Evolutionary conservation across 2,888 invertebrate species (phyloP), one percentile per base, ranked within the genome.

Genomic region (Cheilosia soror): DNA sequence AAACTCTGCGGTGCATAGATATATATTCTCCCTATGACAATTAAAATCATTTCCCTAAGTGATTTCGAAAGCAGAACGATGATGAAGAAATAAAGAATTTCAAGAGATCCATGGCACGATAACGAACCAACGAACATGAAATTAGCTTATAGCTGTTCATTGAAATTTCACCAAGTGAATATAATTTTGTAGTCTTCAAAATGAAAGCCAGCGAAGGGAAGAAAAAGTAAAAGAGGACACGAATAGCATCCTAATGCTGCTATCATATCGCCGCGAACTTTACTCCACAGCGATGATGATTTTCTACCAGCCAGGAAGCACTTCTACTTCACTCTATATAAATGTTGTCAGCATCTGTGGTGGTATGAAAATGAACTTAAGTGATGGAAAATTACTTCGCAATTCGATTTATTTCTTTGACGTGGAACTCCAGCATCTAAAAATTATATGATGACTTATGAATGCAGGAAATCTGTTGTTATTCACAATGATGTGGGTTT

Each of bases 321-420:
- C 27, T 55, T 6, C 69, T 44, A 37, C 37, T 37, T 37, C 9
- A 33, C 63, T 15, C n/a, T 60, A 51, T 37, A 9, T n/a, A 5
- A 40, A 47, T 37, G 62, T 62, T 68, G 66, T 66, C 73, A 75
- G 66, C 49, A 80, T 62, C 68, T 80, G 73, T 47, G 73, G 68
- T 76, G 66, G 58, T 63, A 80, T 73, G 73, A 66, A 87, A 87
- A 87, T 82, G 75, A 87, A 76, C 82, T 87, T 87, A 85, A 87
- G 80, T 87, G 85, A 87, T 85, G 84, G 83, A 87, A 87, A 87
- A 87, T 87, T 87, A 87, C 87, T 85, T 65, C 57, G 82, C 63
- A 87, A 87, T 87, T 87, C 84, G 85, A 87, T 87, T 87, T 83
- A 83, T 83, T 60, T 72, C 58, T 60, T 72, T 71, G n/a, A 71